Evolutionary conservation across 2,797 vertebrate species (phyloP), one percentile per base, ranked within the genome.

Genomic region (Tapera naevia): DNA sequence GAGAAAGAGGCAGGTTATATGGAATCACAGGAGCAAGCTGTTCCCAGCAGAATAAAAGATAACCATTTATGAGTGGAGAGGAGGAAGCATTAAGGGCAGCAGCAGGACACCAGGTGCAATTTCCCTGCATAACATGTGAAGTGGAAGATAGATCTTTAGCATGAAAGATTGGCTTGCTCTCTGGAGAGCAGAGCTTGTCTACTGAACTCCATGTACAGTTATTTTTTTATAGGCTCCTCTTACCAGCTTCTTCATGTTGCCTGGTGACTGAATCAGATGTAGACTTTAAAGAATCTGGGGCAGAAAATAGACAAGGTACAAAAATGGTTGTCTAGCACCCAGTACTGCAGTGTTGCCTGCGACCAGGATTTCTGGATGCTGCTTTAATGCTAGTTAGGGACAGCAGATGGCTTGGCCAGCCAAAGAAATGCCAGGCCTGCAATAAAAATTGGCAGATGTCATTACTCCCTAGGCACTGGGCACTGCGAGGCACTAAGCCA

Each of bases 261-360:
- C 33, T 87, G 27, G 14, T 82, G 39, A 16, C 27, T 73, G 64
- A 60, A 46, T 67, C 67, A 74, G 43, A 81, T 50, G 23, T 30
- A 90, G 48, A 30, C 11, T 84, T 86, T 51, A 81, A 82, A 86
- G 46, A 75, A 69, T 53, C 13, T 73, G 45, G 17, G 45, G 7
- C 15, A 57, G 65, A 33, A 43, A 86, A 62, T 15, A 91, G 66
- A 15, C 13, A 45, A 73, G 41, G 35, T 88, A 27, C 41, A 48
- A 71, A 85, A 80, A 61, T 61, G 56, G 4, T 33, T 88, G 72
- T 87, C 37, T 88, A 54, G 48, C 25, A 65, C 21, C 37, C 73
- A 21, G 17, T 75, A 61, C 11, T 74, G 74, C 53, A 74, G 22
- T 80, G 57, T 56, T 0, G 0, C 19, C 43, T 43, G 10, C 1